These are phyloP conservation scores for Nycteola revayana DNA, from an alignment of 2,888 invertebrate genomes.

Conservation along the genomic window DNA sequence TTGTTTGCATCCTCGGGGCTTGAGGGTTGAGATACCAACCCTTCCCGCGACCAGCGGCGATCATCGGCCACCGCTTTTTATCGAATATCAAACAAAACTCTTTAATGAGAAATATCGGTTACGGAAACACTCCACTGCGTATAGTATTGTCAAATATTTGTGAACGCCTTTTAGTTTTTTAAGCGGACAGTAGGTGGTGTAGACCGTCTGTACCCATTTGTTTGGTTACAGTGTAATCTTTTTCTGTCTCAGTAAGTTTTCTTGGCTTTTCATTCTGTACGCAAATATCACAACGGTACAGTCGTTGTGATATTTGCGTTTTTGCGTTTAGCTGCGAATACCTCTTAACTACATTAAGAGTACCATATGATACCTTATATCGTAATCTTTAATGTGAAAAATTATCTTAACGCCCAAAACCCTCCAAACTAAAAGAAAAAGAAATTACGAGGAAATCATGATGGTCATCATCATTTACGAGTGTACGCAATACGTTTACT, in stretches of 20 bases:
- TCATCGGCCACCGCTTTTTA: constrained; percentile 67
- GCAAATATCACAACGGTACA: no score
- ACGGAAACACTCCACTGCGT: constrained; percentile 71
- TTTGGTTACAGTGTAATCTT: constrained; percentile 24
- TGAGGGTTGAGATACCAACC: constrained; percentile 58
- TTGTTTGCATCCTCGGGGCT: constrained; percentile 58
- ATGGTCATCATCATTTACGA: no score
- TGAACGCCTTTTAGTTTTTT: constrained; percentile 42
- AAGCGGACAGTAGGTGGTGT: constrained; percentile 14
- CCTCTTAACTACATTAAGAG: constrained; percentile 11
- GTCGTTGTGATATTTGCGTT: no score
- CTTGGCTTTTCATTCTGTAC: constrained; percentile 29
- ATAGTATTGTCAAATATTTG: constrained; percentile 72
- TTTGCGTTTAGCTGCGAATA: no score
- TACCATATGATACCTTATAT: constrained; percentile 6
- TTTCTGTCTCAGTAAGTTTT: constrained; percentile 30
- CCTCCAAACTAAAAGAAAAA: no score
- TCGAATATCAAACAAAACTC: constrained; percentile 63
- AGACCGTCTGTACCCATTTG: no score
- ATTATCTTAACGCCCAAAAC: no score
- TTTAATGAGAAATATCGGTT: constrained; percentile 79
- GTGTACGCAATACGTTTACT: no score
- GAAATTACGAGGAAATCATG: no score
- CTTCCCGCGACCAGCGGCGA: constrained; percentile 67
- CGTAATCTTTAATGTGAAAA: no score